phyloP scores from a whole-genome alignment of 2,888 invertebrate species.

The Leucophora obtusa region DNA sequence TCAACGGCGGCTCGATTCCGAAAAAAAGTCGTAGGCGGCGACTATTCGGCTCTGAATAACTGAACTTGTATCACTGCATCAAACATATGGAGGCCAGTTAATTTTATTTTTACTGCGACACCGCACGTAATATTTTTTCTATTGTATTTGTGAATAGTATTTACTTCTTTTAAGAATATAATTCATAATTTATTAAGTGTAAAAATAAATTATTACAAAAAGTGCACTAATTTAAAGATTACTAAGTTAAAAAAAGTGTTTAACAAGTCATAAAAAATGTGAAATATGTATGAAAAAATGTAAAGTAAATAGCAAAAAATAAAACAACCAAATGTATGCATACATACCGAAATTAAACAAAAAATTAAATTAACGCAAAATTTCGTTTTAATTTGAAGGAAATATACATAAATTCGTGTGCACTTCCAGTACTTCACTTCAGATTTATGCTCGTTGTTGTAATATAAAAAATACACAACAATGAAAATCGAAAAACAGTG shows the following conservation, averaged over 20 bases:
- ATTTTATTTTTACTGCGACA: conserved; percentile 60
- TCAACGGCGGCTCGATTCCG: no score
- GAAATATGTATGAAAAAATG: conserved; percentile 8
- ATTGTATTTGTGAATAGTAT: background rate
- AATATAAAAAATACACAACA: background rate
- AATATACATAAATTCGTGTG: conserved; percentile 5
- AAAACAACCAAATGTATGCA: conserved; percentile 12
- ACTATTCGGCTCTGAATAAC: no score
- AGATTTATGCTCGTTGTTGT: background rate
- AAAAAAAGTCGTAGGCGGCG: no score
- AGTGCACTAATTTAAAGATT: background rate
- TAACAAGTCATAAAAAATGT: conserved; percentile 18
- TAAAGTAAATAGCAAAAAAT: conserved; percentile 20
- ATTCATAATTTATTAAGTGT: background rate
- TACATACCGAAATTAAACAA: conserved; percentile 40
- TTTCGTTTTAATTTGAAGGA: conserved; percentile 12
- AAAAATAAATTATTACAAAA: background rate
- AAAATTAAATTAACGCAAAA: background rate
- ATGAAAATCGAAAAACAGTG: background rate
- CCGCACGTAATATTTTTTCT: conserved; percentile 27
- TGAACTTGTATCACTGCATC: conserved; percentile 25
- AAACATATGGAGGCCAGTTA: conserved; percentile 55
- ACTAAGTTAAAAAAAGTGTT: background rate
- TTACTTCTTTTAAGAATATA: background rate
- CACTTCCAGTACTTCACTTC: background rate